Base-by-base conservation (phyloP, 64 coral and sea anemone genomes). In the Stichodactyla mertensii region DNA sequence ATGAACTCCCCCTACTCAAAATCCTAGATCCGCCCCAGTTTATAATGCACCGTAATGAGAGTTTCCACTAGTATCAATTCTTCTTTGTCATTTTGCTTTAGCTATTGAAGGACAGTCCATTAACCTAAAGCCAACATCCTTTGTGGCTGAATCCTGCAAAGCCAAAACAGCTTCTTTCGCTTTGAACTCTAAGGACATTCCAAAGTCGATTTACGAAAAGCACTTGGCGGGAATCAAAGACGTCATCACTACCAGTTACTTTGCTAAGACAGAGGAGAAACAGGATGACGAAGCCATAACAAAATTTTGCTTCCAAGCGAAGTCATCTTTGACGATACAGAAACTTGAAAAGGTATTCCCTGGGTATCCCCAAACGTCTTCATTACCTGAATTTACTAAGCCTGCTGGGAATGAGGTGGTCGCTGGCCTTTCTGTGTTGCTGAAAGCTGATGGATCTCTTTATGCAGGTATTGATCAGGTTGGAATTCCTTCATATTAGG, bases 101-200 rank as follows among this genome's bases (percentile, higher is more conserved):
- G 82, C 82, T 55, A 12, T 84, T 6, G 53, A 84, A 15, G 82
- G 82, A 60, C 28, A 84, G 9, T 54, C 82, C 6, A 84, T 84
- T 27, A 24, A 55, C 16, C 11, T 84, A 16, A 84, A 84, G 82
- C 54, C 82, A 1, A 24, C 27, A 4, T 84, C 82, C 57, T 84
- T 55, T 24, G 19, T 84, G 5, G 26, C 51, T 6, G 10, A 52
- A 15, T 84, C 82, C 13, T 84, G 82, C 82, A 26, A 84, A 60
- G 45, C 82, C 19, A 57, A 55, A 16, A 84, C 82, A 16, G 82
- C 53, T 16, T 20, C 22, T 3, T 84, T 84, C 82, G 82, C 82
- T 60, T 31, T 31, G 77, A 84, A 84, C 27, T 57, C 45, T 52
- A 84, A 84, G 20, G 82, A 84, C 82, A 84, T 84, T 60, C 82